Evolutionary conservation across 2,113 vertebrate genomes (phyloP).

Genomic region (Plecturocebus donacophilus): DNA sequence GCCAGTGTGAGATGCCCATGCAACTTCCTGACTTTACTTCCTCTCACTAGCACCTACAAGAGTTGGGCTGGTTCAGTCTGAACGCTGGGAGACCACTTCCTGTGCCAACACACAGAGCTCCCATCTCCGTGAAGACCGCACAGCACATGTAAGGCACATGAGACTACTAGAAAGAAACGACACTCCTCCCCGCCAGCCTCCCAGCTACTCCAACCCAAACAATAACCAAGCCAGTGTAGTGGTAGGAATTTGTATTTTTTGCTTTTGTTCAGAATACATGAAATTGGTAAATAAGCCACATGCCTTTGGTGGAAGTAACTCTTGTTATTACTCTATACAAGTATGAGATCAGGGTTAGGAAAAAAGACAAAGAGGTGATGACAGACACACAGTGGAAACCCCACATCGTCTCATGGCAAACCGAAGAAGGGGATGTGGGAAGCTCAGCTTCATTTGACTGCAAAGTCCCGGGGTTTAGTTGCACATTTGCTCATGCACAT

Average conservation of each 20-base stretch:
- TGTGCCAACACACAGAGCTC: background rate
- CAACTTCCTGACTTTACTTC: conserved; percentile 60
- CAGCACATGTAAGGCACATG: background rate
- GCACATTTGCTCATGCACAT: conserved; percentile 52
- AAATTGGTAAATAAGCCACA: conserved; percentile 67
- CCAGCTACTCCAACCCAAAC: conserved; percentile 18
- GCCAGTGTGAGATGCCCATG: background rate
- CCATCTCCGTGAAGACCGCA: background rate
- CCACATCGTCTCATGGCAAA: conserved; percentile 57
- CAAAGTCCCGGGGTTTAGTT: conserved; percentile 41
- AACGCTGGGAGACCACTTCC: conserved; percentile 60
- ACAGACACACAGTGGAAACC: conserved; percentile 68
- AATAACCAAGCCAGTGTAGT: conserved; percentile 43
- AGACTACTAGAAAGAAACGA: background rate
- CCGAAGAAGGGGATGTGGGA: conserved; percentile 50
- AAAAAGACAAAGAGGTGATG: conserved; percentile 61
- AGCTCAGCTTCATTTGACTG: conserved; percentile 43
- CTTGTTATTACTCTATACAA: conserved; percentile 55
- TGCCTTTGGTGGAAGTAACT: conserved; percentile 72
- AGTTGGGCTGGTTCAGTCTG: background rate
- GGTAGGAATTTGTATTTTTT: conserved; percentile 75
- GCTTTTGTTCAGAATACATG: conserved; percentile 71
- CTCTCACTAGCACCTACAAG: conserved; percentile 41
- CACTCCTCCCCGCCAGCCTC: background rate
- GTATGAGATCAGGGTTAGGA: conserved; percentile 58